Conservation (phyloP, 2,888 invertebrate genomes). For the Folsomia candida region DNA sequence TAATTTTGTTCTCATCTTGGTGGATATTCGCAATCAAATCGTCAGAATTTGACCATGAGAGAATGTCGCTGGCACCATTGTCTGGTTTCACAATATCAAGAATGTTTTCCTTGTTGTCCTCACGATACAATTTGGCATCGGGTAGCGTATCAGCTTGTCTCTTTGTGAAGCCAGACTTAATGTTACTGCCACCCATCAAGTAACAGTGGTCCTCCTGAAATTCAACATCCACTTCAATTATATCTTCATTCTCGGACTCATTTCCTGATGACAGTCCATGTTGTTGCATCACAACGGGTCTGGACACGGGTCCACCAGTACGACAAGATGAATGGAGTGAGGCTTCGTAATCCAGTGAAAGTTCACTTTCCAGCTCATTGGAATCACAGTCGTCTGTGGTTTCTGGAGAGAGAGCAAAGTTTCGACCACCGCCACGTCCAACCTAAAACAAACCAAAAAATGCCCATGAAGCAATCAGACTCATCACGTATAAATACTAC, state of each 20-base stretch:
- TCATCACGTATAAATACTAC: not conserved
- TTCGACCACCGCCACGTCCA: slow-evolving; percentile 73
- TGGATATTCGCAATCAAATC: slow-evolving; percentile 3
- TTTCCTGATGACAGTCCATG: slow-evolving; percentile 89
- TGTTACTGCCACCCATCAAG: slow-evolving; percentile 6
- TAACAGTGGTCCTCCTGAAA: slow-evolving; percentile 6
- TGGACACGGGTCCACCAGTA: not conserved
- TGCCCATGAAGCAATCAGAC: not conserved
- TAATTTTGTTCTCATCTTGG: not conserved
- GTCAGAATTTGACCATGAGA: not conserved
- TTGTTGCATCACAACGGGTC: not conserved
- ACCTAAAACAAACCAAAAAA: slow-evolving; percentile 56
- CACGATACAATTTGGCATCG: not conserved
- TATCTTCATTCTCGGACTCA: slow-evolving; percentile 77
- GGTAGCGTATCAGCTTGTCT: not conserved
- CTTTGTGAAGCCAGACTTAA: not conserved
- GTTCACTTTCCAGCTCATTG: slow-evolving; percentile 81
- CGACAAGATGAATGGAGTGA: slow-evolving; percentile 54
- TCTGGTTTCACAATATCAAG: not conserved
- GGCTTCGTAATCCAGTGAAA: slow-evolving; percentile 61
- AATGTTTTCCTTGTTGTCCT: slow-evolving; percentile 1
- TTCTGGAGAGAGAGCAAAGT: slow-evolving; percentile 87
- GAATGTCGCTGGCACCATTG: not conserved
- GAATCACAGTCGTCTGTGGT: slow-evolving; percentile 92
- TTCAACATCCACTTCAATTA: slow-evolving; percentile 16